Evolutionary conservation across 2,113 vertebrate genomes (phyloP).

Genomic region (Oncorhynchus nerka): DNA sequence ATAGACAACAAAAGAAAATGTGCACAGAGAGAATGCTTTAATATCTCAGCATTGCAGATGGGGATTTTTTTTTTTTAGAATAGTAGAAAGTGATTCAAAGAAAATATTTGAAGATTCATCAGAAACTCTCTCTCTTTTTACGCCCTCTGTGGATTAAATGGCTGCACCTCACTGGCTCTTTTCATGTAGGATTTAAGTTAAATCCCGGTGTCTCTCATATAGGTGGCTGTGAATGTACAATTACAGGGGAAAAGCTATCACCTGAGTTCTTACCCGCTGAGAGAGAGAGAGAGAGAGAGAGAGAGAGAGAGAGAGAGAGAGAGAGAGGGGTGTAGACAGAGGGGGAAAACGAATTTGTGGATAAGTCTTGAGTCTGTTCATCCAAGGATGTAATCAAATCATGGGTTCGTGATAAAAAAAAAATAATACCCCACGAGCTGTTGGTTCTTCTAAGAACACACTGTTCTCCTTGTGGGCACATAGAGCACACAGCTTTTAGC

Average conservation of each 20-base stretch:
- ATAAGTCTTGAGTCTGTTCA: constrained; percentile 49
- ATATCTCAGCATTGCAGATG: constrained; percentile 56
- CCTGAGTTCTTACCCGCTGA: neutral
- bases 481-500: neutral
- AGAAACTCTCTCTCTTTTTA: constrained; percentile 44
- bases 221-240: constrained; percentile 48
- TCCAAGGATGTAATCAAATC: constrained; percentile 53
- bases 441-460: constrained; percentile 45
- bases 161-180: constrained; percentile 56
- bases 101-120: constrained; percentile 69
- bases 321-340: constrained; percentile 34
- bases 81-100: constrained; percentile 55
- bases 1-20: constrained; percentile 43
- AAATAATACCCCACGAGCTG: neutral
- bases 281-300: neutral
- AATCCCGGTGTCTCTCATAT: constrained; percentile 51
- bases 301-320: neutral
- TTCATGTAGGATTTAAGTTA: constrained; percentile 64
- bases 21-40: constrained; percentile 39
- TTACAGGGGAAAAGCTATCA: constrained; percentile 25
- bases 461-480: neutral
- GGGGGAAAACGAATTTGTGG: constrained; percentile 49
- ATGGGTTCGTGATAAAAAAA: too few relatives aligned
- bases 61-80: constrained; percentile 18
- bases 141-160: constrained; percentile 51